Evolutionary conservation across 2,797 vertebrate species (phyloP).

Genomic region (Pristis pectinata): DNA sequence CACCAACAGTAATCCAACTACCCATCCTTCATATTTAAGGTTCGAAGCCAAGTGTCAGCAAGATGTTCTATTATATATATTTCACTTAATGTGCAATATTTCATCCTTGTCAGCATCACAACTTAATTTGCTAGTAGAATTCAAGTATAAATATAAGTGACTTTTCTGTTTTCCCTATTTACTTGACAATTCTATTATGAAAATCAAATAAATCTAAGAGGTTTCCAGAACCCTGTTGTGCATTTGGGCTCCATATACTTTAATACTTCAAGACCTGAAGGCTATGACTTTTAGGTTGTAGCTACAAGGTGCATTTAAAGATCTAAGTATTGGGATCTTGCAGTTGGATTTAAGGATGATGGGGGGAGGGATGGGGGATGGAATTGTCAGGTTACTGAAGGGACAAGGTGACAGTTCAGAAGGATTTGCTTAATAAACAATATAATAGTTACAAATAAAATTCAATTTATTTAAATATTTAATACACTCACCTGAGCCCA

Average conservation of each 20-base stretch:
- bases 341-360: neutral
- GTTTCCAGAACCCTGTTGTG: neutral
- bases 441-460: neutral
- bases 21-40: neutral
- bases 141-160: neutral
- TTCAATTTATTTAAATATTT: conserved; percentile 34
- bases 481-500: conserved; percentile 88
- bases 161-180: neutral
- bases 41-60: neutral
- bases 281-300: neutral
- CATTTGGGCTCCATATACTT: neutral
- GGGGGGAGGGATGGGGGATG: neutral
- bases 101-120: neutral
- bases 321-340: neutral
- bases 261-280: neutral
- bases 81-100: neutral
- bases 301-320: neutral
- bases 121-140: neutral
- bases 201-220: neutral
- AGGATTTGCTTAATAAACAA: neutral
- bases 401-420: neutral
- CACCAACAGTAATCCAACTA: neutral
- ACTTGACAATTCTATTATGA: neutral
- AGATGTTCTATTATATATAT: neutral
- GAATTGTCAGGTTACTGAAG: neutral